These are phyloP conservation scores for Carapus acus DNA, from an alignment of 2,797 vertebrate species.

Conservation along the genomic window DNA sequence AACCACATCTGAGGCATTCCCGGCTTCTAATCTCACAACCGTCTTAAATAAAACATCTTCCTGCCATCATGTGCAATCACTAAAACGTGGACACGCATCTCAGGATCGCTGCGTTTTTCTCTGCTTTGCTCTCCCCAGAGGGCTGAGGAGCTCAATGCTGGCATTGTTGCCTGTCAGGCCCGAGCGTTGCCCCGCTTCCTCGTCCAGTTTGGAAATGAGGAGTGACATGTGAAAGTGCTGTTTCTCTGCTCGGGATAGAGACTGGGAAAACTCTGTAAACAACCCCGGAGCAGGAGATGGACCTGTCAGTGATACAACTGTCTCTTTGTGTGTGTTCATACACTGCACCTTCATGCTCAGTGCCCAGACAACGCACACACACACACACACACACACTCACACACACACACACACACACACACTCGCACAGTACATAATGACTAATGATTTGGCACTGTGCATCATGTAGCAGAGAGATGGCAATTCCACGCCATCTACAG, in stretches of 20 bases:
- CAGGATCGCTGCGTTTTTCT: slow-evolving; percentile 30
- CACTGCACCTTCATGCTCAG: slow-evolving; percentile 19
- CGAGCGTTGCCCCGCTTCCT: slow-evolving; percentile 31
- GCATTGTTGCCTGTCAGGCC: slow-evolving; percentile 52
- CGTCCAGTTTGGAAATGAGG: slow-evolving; percentile 60
- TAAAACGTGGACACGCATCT: slow-evolving; percentile 44
- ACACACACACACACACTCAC: slow-evolving; percentile 6
- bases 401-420: slow-evolving; percentile 19
- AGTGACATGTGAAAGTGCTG: slow-evolving; percentile 71
- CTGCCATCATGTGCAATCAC: slow-evolving; percentile 55
- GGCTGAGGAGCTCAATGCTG: slow-evolving; percentile 51
- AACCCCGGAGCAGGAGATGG: slow-evolving; percentile 56
- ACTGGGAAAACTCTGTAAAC: slow-evolving; percentile 56
- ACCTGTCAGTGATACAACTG: slow-evolving; percentile 51
- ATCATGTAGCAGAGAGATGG: slow-evolving; percentile 32
- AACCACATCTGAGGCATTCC: slow-evolving; percentile 57
- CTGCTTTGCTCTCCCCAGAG: slow-evolving; percentile 9
- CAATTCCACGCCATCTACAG: slow-evolving; percentile 42
- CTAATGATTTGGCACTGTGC: slow-evolving; percentile 49
- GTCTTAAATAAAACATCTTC: slow-evolving; percentile 54
- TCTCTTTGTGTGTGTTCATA: slow-evolving; percentile 48
- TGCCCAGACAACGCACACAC: slow-evolving; percentile 24
- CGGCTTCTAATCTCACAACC: slow-evolving; percentile 53
- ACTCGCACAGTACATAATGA: slow-evolving; percentile 38
- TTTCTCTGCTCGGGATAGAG: slow-evolving; percentile 60